Base-by-base conservation (phyloP, 2,888 invertebrate genomes). In the Megastigmus dorsalis region DNA sequence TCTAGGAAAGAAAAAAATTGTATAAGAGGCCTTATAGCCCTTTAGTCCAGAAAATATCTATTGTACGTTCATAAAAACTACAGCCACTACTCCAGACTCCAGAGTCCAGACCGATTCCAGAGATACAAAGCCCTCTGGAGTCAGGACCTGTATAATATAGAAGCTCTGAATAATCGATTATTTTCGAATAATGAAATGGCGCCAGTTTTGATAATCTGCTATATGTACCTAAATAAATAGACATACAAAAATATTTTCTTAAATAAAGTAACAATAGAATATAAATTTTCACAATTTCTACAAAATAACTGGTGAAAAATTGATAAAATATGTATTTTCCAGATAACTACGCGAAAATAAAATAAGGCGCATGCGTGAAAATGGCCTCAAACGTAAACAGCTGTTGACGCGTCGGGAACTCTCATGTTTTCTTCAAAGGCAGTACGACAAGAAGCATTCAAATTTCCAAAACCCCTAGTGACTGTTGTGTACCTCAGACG, bases 401-500 rank as follows among this genome's bases (percentile, higher is more conserved):
- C 77, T 77, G 77, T 77, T 77, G 70, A 72, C 68, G 71, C 68
- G 66, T 62, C 52, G 60, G 30, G 26, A 9, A 43, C 36, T 18
- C 36, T 41, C 30, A 69, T 65, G 69, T 77, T 75, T 74, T 66
- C 38, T 9, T 15, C 7, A 15, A 28, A 3, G 70, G 9, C 30
- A 54, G 45, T 71, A 74, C 28, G 3, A 9, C 10, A 13, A 57
- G 63, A 70, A 79, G 80, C 84, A 85, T 86, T 86, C 85, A 86
- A 86, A 86, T 86, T 85, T 84, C 79, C 78, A 38, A 67, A 57
- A 69, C 38, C 55, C 48, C 62, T 45, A 66, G 52, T 28, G 66
- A 82, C 82, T 85, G 84, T 85, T 83, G 82, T 84, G 80, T 76
- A 78, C 69, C 78, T 52, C 54, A 60, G 57, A 57, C 76, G 41